Percentiles rank a stretch among this genome's conserved stretches.
Conservation (phyloP, 53 echinoderm and acorn worm genomes). For the Crossaster papposus region DNA sequence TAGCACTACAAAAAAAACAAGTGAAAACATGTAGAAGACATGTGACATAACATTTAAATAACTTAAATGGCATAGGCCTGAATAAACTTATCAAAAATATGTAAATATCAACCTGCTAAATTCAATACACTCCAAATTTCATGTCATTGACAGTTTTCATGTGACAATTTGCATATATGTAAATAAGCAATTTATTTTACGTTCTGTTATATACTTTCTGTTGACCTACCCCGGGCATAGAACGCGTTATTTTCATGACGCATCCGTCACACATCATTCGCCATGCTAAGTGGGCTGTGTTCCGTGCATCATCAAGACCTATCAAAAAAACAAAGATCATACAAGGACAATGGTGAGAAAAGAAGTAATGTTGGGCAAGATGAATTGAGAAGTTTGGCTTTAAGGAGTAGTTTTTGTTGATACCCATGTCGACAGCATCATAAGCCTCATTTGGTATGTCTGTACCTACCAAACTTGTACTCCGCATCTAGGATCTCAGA, state of each 20-base stretch:
- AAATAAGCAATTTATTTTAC: background rate
- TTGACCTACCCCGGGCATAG: slow-evolving; percentile 62
- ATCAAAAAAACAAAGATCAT: background rate
- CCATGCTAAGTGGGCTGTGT: slow-evolving; percentile 92
- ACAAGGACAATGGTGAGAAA: background rate
- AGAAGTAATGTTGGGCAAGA: background rate
- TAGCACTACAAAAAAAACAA: too few relatives aligned
- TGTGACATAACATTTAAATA: too few relatives aligned
- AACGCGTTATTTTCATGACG: slow-evolving; percentile 83
- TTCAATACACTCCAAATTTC: too few relatives aligned
- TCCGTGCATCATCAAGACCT: slow-evolving; percentile 97
- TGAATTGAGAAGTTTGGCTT: background rate
- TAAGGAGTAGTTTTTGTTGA: background rate
- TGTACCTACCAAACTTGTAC: too few relatives aligned
- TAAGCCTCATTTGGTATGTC: too few relatives aligned
- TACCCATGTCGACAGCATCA: background rate
- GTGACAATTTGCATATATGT: too few relatives aligned
- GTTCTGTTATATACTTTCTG: background rate
- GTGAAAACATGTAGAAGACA: too few relatives aligned
- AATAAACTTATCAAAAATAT: too few relatives aligned
- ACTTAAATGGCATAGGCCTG: too few relatives aligned
- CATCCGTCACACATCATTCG: slow-evolving; percentile 98
- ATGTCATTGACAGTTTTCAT: too few relatives aligned
- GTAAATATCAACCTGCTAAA: too few relatives aligned
- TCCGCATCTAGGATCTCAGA: too few relatives aligned